phyloP scores from a whole-genome alignment of 1,140 invertebrate species.

The Philopotamus ludificatus region DNA sequence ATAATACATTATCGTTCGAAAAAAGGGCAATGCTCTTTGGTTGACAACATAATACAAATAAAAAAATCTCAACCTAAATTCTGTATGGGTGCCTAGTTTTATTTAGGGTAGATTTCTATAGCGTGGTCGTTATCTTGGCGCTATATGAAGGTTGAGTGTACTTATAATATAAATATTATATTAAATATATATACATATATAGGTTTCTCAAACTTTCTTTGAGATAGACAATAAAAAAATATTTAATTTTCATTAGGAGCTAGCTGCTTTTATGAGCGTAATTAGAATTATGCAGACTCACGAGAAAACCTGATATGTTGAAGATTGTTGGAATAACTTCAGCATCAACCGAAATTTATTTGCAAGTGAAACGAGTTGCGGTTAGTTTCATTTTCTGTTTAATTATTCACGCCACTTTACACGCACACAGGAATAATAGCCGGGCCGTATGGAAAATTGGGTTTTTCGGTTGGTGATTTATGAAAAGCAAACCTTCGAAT shows the following conservation, averaged over 20 bases:
- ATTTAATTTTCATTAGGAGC: neutral
- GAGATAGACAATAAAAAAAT: neutral
- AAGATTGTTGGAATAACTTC: neutral
- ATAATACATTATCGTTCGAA: no score
- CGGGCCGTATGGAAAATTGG: neutral
- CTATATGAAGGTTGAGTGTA: no score
- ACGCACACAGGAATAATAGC: neutral
- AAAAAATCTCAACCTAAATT: no score
- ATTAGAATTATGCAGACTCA: neutral
- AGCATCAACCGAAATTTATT: neutral
- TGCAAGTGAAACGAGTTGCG: neutral
- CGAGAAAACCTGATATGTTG: neutral
- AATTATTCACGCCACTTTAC: neutral
- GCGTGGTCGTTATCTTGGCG: no score
- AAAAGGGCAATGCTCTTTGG: no score
- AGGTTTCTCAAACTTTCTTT: neutral
- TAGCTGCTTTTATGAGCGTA: neutral
- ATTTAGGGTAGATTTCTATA: no score
- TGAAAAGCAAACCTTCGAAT: neutral
- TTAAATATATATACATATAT: no score
- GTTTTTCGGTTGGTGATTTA: neutral
- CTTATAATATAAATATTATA: no score
- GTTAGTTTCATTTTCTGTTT: neutral
- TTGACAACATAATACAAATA: no score
- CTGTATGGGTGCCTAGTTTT: no score